Evolutionary conservation across 2,888 invertebrate species (phyloP).

Genomic region (Drosophila differens): DNA sequence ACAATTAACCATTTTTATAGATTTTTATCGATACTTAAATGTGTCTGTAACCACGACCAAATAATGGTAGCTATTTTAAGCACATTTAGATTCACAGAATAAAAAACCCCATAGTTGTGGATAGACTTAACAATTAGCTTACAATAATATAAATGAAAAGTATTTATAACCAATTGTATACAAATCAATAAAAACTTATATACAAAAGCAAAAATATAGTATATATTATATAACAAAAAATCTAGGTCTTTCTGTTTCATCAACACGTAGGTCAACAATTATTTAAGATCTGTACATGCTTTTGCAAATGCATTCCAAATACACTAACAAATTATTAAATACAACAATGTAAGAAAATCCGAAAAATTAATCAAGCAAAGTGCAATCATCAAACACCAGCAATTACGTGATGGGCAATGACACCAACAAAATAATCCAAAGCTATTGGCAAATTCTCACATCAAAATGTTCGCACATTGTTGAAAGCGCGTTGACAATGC

Average conservation of each 20-base stretch:
- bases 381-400: constrained; percentile 46
- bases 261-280: background rate
- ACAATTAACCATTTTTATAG: constrained; percentile 14
- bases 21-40: constrained; percentile 27
- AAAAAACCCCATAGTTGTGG: background rate
- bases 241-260: background rate
- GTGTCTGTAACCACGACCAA: constrained; percentile 12
- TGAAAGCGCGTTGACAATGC: constrained; percentile 72
- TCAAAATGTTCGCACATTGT: constrained; percentile 69
- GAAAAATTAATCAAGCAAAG: constrained; percentile 21
- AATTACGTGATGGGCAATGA: constrained; percentile 63
- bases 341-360: background rate
- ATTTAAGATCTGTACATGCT: background rate
- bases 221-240: background rate
- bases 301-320: background rate
- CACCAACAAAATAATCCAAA: constrained; percentile 36
- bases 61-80: constrained; percentile 13
- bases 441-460: constrained; percentile 70
- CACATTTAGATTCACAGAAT: background rate
- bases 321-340: background rate
- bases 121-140: background rate
- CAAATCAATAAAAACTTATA: background rate
- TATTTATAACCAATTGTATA: too few relatives aligned
- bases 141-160: background rate
- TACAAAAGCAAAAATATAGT: background rate